Evolutionary conservation across 2,888 invertebrate genomes (phyloP).

Genomic region (Dendrolimus houi): DNA sequence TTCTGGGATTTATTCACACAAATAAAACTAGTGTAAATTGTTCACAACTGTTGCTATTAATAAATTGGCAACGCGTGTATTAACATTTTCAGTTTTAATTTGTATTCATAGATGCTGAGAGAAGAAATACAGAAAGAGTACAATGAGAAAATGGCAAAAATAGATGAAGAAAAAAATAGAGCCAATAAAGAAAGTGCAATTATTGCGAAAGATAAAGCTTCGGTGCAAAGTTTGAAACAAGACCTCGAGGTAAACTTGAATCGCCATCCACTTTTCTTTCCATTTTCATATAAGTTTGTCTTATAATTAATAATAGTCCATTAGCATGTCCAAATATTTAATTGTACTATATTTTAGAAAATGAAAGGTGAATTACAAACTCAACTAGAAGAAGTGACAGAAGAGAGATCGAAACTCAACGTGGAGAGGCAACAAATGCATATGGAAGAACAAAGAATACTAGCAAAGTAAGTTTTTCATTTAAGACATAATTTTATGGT

Average conservation of each 20-base stretch:
- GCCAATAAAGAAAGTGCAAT: constrained; percentile 43
- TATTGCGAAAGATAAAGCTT: constrained; percentile 52
- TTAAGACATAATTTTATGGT: not conserved
- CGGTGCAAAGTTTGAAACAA: constrained; percentile 48
- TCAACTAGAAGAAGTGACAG: constrained; percentile 57
- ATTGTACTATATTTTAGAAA: constrained; percentile 34
- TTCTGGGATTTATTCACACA: too few relatives aligned
- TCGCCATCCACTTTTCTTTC: too few relatives aligned
- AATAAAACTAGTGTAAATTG: too few relatives aligned
- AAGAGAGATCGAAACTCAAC: constrained; percentile 55
- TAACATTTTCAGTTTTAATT: too few relatives aligned
- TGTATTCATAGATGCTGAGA: constrained; percentile 35
- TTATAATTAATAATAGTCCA: too few relatives aligned
- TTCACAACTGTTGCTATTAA: too few relatives aligned
- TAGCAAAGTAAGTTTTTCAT: constrained; percentile 46
- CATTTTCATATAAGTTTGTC: too few relatives aligned
- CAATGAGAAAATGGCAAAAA: constrained; percentile 49
- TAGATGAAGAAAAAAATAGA: constrained; percentile 56
- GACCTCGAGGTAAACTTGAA: constrained; percentile 49
- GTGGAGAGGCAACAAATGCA: constrained; percentile 58
- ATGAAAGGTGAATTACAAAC: constrained; percentile 59
- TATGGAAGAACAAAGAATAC: constrained; percentile 58
- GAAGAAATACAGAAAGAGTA: constrained; percentile 63
- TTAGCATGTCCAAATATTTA: too few relatives aligned
- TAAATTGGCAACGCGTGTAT: too few relatives aligned